Percentiles rank a stretch among this genome's conserved stretches.
Conservation (phyloP, 2,113 vertebrate genomes). For the Larimichthys crocea region DNA sequence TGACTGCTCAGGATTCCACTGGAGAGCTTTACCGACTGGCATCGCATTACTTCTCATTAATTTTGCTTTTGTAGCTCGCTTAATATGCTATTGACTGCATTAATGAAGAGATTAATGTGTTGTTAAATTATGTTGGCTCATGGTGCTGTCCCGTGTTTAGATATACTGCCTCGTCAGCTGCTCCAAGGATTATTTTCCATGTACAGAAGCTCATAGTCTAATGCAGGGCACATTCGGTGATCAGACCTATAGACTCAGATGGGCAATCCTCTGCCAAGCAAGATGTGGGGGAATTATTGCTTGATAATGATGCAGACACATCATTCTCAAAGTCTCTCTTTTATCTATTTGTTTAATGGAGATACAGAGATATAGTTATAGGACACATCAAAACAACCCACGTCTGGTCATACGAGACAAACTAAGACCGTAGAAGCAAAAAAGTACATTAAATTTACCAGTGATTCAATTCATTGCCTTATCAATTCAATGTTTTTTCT, state of each 20-base stretch:
- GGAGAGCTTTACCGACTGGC: conserved; percentile 25
- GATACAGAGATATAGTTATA: neutral
- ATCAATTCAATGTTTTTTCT: neutral
- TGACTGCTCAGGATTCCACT: conserved; percentile 68
- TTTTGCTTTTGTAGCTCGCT: conserved; percentile 69
- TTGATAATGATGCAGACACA: conserved; percentile 16
- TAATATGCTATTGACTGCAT: conserved; percentile 77
- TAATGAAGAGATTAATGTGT: conserved; percentile 74
- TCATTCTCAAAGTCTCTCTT: neutral
- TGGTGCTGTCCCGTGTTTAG: conserved; percentile 53
- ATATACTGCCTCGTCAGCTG: conserved; percentile 73
- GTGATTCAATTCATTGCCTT: neutral
- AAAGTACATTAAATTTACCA: neutral
- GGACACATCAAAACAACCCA: neutral
- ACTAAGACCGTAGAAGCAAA: neutral
- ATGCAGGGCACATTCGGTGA: conserved; percentile 39
- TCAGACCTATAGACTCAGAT: conserved; percentile 33
- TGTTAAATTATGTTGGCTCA: conserved; percentile 75
- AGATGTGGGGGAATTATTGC: conserved; percentile 30
- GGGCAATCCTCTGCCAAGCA: conserved; percentile 45
- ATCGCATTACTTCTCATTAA: conserved; percentile 64
- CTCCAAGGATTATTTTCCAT: conserved; percentile 59
- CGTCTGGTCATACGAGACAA: neutral
- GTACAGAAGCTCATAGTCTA: conserved; percentile 61
- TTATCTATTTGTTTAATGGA: neutral